Evolutionary conservation across 2,888 invertebrate genomes (phyloP), one percentile per base, ranked within the genome.

Genomic region (Slavum lentiscoides): DNA sequence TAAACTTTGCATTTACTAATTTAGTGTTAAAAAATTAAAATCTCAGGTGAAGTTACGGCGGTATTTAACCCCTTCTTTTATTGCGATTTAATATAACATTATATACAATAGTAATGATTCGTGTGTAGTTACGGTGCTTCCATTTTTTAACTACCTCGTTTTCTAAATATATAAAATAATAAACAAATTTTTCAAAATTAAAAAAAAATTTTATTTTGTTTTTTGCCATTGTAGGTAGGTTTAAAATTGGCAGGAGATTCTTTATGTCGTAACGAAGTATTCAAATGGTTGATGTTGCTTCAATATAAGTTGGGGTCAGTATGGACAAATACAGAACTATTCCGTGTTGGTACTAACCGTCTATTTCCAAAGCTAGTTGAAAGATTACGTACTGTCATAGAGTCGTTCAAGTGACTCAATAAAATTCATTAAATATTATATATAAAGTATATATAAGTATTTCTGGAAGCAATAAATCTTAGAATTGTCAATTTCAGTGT

Each of bases 161-260:
- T 75, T 61, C 11, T 62, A 17, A 49, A 49, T 15, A 49, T 13
- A 49, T 1, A 43, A 49, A 49, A 13, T 13, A 13, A 13, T 49
- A 49, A 13, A 3, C 1, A 15, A 0, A 15, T 49, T 49, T 49
- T 49, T 49, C 13, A 15, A 15, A 49, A 13, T 49, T 49, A 49
- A 49, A 49, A 58, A 53, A 39, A n/a, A 37, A n/a, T 66, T 55
- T 49, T 15, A 13, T 49, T 49, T 49, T 13, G 15, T 43, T 43
- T 49, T 1, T 68, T 58, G 15, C 84, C 85, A 85, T 49, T 13
- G 64, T 85, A 95, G 94, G 92, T 98, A 83, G 99, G 99, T 3
- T 90, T 99, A 82, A 99, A 99, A 88, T 97, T 98, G 30, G 98
- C 99, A 23, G 99, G 99, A 21, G 99, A 98, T 11, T 94, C 99